These are phyloP conservation scores for Caenorhabditis doughertyi DNA, from an alignment of 2,888 invertebrate species.

Conservation along the genomic window DNA sequence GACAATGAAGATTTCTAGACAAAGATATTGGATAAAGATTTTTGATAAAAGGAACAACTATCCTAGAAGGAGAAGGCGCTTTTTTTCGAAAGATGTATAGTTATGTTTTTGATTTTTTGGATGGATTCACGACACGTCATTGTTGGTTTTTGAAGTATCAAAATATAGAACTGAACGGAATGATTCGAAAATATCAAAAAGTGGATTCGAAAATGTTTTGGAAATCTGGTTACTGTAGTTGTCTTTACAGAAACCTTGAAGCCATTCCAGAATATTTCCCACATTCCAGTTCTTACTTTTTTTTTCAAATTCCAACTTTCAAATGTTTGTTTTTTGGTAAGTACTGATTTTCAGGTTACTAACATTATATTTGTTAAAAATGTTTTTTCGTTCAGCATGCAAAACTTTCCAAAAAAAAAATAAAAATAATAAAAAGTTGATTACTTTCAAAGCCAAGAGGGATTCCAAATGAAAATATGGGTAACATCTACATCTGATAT, in stretches of 20 bases:
- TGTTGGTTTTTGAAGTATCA: not conserved
- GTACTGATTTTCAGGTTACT: not conserved
- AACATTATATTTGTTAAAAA: not conserved
- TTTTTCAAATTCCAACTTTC: not conserved
- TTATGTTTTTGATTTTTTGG: slow-evolving; percentile 41
- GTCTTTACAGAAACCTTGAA: not conserved
- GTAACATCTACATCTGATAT: not conserved
- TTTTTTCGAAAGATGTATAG: slow-evolving; percentile 9
- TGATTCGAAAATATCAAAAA: slow-evolving; percentile 12
- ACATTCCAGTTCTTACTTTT: not conserved
- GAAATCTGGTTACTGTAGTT: too few species aligned
- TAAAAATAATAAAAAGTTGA: not conserved
- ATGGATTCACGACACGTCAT: slow-evolving; percentile 37
- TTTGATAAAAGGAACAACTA: not conserved
- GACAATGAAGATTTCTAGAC: not conserved
- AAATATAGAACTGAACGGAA: not conserved
- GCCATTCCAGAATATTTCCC: not conserved
- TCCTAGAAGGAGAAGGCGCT: slow-evolving; percentile 1
- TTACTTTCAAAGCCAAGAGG: not conserved
- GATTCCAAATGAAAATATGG: too few species aligned
- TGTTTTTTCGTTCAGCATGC: slow-evolving; percentile 5
- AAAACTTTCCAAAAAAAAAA: slow-evolving; percentile 4
- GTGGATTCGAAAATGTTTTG: not conserved
- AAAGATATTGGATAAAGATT: too few species aligned
- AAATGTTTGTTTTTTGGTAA: not conserved